Conservation (phyloP, 2,797 vertebrate genomes). For the Ctenochaetus hawaiiensis region DNA sequence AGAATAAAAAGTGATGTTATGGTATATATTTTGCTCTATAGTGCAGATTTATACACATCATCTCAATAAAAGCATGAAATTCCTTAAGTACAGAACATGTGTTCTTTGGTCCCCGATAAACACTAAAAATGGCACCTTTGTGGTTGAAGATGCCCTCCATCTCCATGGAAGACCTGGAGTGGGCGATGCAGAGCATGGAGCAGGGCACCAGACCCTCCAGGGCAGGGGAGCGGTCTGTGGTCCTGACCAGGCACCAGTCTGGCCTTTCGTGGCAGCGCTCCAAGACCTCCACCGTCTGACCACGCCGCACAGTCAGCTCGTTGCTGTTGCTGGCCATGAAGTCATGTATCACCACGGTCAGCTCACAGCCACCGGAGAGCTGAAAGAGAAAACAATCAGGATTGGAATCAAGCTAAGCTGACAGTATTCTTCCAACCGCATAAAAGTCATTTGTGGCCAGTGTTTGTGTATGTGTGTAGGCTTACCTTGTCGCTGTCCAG, state of each 20-base stretch:
- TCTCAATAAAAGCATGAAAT: no score
- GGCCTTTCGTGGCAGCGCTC: constrained; percentile 97
- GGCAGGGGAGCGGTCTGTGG: constrained; percentile 95
- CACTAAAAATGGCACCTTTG: constrained; percentile 87
- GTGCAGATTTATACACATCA: not conserved
- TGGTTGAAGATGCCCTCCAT: constrained; percentile 99
- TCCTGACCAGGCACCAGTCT: constrained; percentile 97
- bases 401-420: not conserved
- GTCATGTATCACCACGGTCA: constrained; percentile 98
- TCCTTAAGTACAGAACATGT: no score
- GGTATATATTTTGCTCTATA: not conserved
- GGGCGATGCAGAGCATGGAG: constrained; percentile 95
- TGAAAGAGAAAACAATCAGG: constrained; percentile 62
- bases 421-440: not conserved
- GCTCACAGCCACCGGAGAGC: constrained; percentile 97
- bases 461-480: not conserved
- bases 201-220: constrained; percentile 96
- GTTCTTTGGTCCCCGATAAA: no score
- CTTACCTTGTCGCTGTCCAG: constrained; percentile 98
- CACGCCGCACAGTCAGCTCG: constrained; percentile 94
- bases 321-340: constrained; percentile 97
- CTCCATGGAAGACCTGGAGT: constrained; percentile 98
- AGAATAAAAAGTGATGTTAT: constrained; percentile 2
- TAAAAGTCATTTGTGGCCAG: not conserved
- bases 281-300: constrained; percentile 97